Conservation (phyloP, 2,888 invertebrate species). For the Leptinotarsa rubiginosa region DNA sequence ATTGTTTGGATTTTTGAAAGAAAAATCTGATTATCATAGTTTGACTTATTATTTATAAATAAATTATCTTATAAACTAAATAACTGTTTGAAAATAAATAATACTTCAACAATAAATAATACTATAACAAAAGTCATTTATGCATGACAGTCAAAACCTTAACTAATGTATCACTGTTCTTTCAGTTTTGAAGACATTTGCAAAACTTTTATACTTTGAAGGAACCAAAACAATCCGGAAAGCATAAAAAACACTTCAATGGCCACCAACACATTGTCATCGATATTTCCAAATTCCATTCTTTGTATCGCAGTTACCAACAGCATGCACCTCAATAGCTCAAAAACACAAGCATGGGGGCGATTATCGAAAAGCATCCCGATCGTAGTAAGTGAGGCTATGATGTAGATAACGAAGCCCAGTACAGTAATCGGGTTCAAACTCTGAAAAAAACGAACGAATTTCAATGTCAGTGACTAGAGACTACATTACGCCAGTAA, state of each 20-base stretch:
- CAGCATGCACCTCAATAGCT: slow-evolving; percentile 74
- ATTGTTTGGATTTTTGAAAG: not conserved
- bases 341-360: slow-evolving; percentile 72
- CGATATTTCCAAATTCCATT: slow-evolving; percentile 63
- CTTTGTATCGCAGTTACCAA: slow-evolving; percentile 68
- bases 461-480: too few species aligned
- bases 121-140: not conserved
- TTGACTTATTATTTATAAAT: not conserved
- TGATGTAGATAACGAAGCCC: slow-evolving; percentile 73
- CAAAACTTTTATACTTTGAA: slow-evolving; percentile 71
- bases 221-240: slow-evolving; percentile 74
- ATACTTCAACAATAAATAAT: slow-evolving; percentile 10
- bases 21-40: not conserved
- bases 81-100: not conserved
- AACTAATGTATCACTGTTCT: slow-evolving; percentile 14
- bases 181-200: slow-evolving; percentile 63
- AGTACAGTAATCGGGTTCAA: slow-evolving; percentile 72
- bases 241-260: slow-evolving; percentile 72
- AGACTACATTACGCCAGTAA: too few species aligned
- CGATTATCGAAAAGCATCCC: slow-evolving; percentile 80
- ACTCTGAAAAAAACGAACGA: slow-evolving; percentile 68
- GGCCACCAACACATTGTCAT: slow-evolving; percentile 66
- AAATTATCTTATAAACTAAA: slow-evolving; percentile 14
- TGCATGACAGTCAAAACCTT: slow-evolving; percentile 17
- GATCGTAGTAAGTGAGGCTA: slow-evolving; percentile 76